A percentile compares a stretch with the other conserved stretches of the same genome.
These are phyloP conservation scores for zebrafish (Danio rerio) DNA, from an alignment of 2,113 vertebrate species.

Conservation along the genomic window GRCz12tu NC_133197.1:18745001-18745500, in stretches of 20 bases:
- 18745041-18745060: slow-evolving; percentile 50
- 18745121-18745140: slow-evolving; percentile 40
- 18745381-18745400: not conserved
- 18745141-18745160: slow-evolving; percentile 35
- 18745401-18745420: too few relatives aligned
- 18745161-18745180: not conserved
- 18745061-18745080: slow-evolving; percentile 47
- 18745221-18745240: slow-evolving; percentile 10
- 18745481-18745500: too few relatives aligned
- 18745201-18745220: slow-evolving; percentile 37
- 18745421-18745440: too few relatives aligned
- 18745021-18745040: slow-evolving; percentile 59
- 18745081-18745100: slow-evolving; percentile 55
- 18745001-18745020: slow-evolving; percentile 51
- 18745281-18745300: not conserved
- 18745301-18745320: slow-evolving; percentile 6
- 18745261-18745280: not conserved
- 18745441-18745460: too few relatives aligned
- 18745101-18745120: slow-evolving; percentile 25
- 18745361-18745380: not conserved
- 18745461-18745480: too few relatives aligned
- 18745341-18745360: not conserved
- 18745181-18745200: slow-evolving; percentile 1
- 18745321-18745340: too few relatives aligned
- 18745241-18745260: slow-evolving; percentile 14